A percentile compares a stretch with the other conserved stretches of the same genome.
phyloP scores from a whole-genome alignment of 2,797 vertebrate species.

The Leucoraja ocellata region DNA sequence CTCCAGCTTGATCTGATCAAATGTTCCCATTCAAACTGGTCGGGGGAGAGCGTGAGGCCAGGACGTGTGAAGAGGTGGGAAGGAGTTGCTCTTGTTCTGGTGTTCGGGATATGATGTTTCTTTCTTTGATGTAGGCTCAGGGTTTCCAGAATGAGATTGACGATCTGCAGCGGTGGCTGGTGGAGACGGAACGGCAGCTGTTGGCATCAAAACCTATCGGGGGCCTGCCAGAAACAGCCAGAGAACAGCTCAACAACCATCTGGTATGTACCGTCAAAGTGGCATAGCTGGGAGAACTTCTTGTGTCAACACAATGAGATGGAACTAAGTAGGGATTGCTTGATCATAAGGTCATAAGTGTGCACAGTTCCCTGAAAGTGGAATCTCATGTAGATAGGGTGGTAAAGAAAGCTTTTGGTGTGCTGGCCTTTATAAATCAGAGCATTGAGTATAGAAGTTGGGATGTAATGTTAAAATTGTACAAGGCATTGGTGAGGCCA shows the following conservation, averaged over 20 bases:
- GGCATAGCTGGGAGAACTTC: conserved; percentile 49
- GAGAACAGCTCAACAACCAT: conserved; percentile 92
- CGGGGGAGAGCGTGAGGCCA: neutral
- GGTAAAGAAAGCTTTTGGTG: too few species aligned
- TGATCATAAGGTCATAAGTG: neutral
- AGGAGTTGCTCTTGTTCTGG: neutral
- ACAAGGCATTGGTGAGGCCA: too few species aligned
- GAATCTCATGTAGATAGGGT: too few species aligned
- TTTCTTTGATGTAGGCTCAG: conserved; percentile 78
- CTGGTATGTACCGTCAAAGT: conserved; percentile 78
- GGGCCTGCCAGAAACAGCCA: conserved; percentile 95
- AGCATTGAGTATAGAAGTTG: too few species aligned
- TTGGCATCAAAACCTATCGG: conserved; percentile 92
- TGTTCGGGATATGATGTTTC: conserved; percentile 47
- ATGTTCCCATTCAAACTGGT: neutral
- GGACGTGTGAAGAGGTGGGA: neutral
- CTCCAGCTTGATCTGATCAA: neutral
- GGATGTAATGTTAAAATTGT: too few species aligned
- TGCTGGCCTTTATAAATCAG: too few species aligned
- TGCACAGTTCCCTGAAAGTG: too few species aligned
- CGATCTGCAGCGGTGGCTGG: conserved; percentile 96
- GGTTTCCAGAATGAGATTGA: conserved; percentile 98
- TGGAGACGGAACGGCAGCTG: conserved; percentile 93
- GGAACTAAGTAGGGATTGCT: neutral
- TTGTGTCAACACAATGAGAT: conserved; percentile 47